Percentiles rank a stretch among this genome's conserved stretches.
phyloP scores from a whole-genome alignment of 2,113 vertebrate species.

The Capreolus pygargus region DNA sequence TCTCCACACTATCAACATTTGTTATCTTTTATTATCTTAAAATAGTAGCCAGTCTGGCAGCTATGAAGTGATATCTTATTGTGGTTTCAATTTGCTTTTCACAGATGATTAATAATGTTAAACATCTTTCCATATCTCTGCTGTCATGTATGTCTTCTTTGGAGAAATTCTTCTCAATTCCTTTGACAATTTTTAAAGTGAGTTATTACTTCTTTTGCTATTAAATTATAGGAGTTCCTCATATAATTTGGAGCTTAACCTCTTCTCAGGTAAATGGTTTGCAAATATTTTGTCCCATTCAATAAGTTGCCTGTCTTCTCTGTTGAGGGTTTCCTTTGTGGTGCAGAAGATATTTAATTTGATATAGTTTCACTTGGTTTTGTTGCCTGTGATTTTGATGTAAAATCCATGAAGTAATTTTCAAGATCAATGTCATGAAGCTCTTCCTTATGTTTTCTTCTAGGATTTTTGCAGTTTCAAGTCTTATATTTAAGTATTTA shows the following conservation, averaged over 20 bases:
- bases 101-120: not conserved
- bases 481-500: not conserved
- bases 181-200: not conserved
- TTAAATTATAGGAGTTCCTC: not conserved
- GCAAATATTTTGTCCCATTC: not conserved
- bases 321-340: not conserved
- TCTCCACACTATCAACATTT: not conserved
- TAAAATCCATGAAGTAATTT: not conserved
- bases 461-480: not conserved
- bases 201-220: not conserved
- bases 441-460: not conserved
- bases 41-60: not conserved
- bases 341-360: not conserved
- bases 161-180: not conserved
- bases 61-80: not conserved
- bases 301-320: not conserved
- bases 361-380: not conserved
- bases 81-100: not conserved
- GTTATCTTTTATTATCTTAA: not conserved
- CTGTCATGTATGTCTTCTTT: not conserved
- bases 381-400: not conserved
- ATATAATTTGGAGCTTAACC: not conserved
- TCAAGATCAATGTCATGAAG: not conserved
- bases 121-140: not conserved
- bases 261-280: not conserved